Percentiles rank a stretch among this genome's conserved stretches.
Conservation (phyloP, 2,797 vertebrate genomes). For the Aulostomus chinensis region DNA sequence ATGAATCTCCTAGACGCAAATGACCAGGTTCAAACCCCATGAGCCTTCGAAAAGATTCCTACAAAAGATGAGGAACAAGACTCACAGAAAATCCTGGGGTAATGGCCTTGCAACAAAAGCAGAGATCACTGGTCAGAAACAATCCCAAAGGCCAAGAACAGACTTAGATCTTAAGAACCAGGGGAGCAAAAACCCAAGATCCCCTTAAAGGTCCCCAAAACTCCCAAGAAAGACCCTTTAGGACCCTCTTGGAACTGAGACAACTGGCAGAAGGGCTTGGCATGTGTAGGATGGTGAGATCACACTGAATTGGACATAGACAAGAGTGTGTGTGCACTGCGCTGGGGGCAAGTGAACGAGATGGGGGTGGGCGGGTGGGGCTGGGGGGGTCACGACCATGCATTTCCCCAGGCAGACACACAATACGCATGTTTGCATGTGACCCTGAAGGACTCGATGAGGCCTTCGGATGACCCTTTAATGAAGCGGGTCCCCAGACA, state of each 20-base stretch:
- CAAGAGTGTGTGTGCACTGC: slow-evolving; percentile 44
- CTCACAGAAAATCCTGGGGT: no score
- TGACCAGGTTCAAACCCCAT: no score
- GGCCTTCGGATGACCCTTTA: slow-evolving; percentile 44
- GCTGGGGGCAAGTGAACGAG: slow-evolving; percentile 12
- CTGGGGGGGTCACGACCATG: slow-evolving; percentile 48
- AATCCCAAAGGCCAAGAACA: no score
- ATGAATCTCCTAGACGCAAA: no score
- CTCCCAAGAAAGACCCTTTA: neutral
- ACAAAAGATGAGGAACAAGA: no score
- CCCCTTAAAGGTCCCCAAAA: neutral
- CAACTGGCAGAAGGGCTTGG: slow-evolving; percentile 66
- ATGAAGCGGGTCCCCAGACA: slow-evolving; percentile 51
- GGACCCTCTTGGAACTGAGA: slow-evolving; percentile 70
- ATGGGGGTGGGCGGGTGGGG: neutral
- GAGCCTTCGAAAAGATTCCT: no score
- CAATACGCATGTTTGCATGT: slow-evolving; percentile 52
- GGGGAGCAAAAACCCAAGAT: no score
- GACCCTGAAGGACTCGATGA: slow-evolving; percentile 58
- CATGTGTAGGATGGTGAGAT: slow-evolving; percentile 50
- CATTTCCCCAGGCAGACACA: slow-evolving; percentile 60
- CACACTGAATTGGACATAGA: slow-evolving; percentile 63
- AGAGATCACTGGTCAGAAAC: no score
- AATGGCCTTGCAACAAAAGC: no score
- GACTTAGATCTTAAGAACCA: no score